phyloP scores from a whole-genome alignment of 2,797 vertebrate species.

The Rhynchonycteris naso region DNA sequence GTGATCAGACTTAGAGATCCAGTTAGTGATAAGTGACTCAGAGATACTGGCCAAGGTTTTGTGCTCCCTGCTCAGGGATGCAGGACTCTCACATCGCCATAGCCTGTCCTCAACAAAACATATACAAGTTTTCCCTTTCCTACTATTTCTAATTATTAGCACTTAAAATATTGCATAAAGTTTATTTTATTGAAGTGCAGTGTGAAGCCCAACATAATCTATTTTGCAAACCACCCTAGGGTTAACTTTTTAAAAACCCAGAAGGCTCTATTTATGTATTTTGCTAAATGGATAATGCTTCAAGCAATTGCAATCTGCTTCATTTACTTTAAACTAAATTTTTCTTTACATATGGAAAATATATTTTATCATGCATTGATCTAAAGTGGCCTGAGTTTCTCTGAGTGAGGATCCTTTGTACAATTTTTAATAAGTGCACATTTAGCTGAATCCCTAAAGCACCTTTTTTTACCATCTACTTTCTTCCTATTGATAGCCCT shows the following conservation, averaged over 20 bases:
- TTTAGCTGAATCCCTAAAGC: conserved; percentile 35
- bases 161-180: background rate
- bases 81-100: background rate
- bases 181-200: background rate
- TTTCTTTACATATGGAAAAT: conserved; percentile 13
- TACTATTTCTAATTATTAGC: background rate
- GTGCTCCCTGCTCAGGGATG: background rate
- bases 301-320: background rate
- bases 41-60: background rate
- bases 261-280: background rate
- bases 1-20: background rate
- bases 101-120: background rate
- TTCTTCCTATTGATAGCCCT: background rate
- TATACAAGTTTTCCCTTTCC: background rate
- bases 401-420: background rate
- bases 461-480: background rate
- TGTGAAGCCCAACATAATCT: background rate
- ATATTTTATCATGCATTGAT: background rate
- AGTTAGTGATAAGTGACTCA: background rate
- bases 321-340: conserved; percentile 33
- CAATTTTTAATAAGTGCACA: conserved; percentile 42
- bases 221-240: background rate
- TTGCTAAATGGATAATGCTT: background rate
- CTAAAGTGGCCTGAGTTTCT: background rate
- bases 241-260: background rate